These are phyloP conservation scores for Orbicella faveolata DNA, from an alignment of 64 coral and sea anemone species.

Conservation along the genomic window DNA sequence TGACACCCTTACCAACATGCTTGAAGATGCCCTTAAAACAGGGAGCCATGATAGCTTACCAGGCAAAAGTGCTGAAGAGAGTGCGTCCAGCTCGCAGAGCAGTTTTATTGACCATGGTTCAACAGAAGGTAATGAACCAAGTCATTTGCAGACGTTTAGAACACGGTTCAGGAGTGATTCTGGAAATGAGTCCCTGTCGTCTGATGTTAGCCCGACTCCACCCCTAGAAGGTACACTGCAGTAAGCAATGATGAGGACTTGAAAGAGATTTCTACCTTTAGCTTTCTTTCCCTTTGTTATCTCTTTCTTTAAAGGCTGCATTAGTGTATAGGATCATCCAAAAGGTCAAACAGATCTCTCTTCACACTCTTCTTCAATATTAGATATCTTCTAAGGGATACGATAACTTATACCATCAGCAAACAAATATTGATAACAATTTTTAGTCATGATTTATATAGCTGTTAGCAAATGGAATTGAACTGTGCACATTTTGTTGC, in stretches of 20 bases:
- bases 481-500: background rate
- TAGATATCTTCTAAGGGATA: no score
- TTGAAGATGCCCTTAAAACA: conserved; percentile 87
- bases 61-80: conserved; percentile 41
- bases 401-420: background rate
- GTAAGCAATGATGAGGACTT: conserved; percentile 17
- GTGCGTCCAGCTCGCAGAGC: conserved; percentile 78
- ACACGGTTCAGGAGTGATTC: conserved; percentile 73
- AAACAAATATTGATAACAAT: background rate
- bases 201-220: conserved; percentile 70
- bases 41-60: conserved; percentile 81
- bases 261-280: background rate
- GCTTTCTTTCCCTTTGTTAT: background rate
- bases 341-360: background rate
- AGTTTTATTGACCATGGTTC: conserved; percentile 70
- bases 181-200: conserved; percentile 78
- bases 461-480: background rate
- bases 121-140: conserved; percentile 86
- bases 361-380: no score
- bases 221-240: conserved; percentile 77
- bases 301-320: background rate
- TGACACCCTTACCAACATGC: conserved; percentile 77
- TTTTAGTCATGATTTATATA: background rate
- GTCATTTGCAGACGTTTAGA: conserved; percentile 38
- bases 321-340: background rate